These are phyloP conservation scores for Apostichopus leukothele DNA, from an alignment of 53 echinoderm and acorn worm genomes.

Conservation along the genomic window DNA sequence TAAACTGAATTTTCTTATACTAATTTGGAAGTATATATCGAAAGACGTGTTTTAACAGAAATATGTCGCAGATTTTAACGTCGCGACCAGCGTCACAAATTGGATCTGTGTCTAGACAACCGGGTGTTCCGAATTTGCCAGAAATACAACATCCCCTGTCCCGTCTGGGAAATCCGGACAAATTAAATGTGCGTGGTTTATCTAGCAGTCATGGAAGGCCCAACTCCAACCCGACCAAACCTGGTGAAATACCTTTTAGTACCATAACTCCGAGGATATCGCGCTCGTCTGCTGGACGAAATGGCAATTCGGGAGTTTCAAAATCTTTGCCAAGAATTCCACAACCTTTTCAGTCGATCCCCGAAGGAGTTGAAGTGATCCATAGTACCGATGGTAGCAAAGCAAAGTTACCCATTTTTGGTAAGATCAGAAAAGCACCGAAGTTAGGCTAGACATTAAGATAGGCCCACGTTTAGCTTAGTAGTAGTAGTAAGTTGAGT, in stretches of 20 bases:
- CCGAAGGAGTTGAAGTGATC: slow-evolving; percentile 79
- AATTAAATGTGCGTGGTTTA: slow-evolving; percentile 82
- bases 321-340: slow-evolving; percentile 87
- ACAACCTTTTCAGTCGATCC: slow-evolving; percentile 79
- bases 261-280: slow-evolving; percentile 77
- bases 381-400: slow-evolving; percentile 66
- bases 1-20: neutral
- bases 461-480: no score
- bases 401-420: slow-evolving; percentile 87
- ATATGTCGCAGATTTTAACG: slow-evolving; percentile 80
- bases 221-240: slow-evolving; percentile 50
- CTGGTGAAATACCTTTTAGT: slow-evolving; percentile 79
- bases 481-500: no score
- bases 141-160: slow-evolving; percentile 96
- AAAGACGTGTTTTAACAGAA: slow-evolving; percentile 1
- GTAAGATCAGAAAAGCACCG: slow-evolving; percentile 54
- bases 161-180: slow-evolving; percentile 91
- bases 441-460: no score
- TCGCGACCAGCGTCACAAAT: slow-evolving; percentile 78
- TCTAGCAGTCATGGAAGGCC: slow-evolving; percentile 89
- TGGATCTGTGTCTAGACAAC: slow-evolving; percentile 45
- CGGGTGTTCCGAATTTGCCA: slow-evolving; percentile 76
- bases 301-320: slow-evolving; percentile 54
- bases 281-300: slow-evolving; percentile 59
- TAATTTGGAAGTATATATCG: neutral